A percentile compares a stretch with the other conserved stretches of the same genome.
These are phyloP conservation scores for Hanleya hanleyi DNA, from an alignment of 2,888 invertebrate genomes.

Conservation along the genomic window DNA sequence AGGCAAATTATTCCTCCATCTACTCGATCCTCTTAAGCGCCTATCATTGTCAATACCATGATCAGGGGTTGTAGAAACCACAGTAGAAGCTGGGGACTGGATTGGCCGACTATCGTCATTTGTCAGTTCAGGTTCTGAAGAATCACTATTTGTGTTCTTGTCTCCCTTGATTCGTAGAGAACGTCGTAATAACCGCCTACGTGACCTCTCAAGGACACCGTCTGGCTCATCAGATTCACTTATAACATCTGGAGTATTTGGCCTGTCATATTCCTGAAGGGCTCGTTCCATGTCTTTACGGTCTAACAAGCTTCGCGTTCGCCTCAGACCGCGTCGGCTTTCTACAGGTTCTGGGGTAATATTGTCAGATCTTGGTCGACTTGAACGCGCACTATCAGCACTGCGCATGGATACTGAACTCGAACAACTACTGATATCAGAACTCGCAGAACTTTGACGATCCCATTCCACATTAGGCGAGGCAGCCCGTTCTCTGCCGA, in stretches of 20 bases:
- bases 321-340: background rate
- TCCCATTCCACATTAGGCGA: conserved; percentile 47
- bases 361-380: background rate
- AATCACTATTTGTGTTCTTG: background rate
- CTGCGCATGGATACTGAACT: background rate
- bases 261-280: background rate
- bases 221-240: background rate
- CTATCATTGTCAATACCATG: conserved; percentile 9
- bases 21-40: conserved; percentile 16
- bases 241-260: background rate
- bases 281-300: conserved; percentile 15
- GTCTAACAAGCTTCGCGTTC: conserved; percentile 8
- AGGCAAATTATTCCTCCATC: conserved; percentile 50
- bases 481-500: conserved; percentile 63
- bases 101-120: background rate
- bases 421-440: background rate
- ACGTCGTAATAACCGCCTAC: background rate
- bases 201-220: background rate
- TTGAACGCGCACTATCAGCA: background rate
- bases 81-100: background rate
- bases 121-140: background rate
- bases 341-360: background rate
- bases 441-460: background rate
- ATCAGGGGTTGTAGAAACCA: background rate
- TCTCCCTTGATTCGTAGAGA: background rate